Base-by-base conservation (phyloP, 2,113 vertebrate genomes). In the Solea senegalensis region DNA sequence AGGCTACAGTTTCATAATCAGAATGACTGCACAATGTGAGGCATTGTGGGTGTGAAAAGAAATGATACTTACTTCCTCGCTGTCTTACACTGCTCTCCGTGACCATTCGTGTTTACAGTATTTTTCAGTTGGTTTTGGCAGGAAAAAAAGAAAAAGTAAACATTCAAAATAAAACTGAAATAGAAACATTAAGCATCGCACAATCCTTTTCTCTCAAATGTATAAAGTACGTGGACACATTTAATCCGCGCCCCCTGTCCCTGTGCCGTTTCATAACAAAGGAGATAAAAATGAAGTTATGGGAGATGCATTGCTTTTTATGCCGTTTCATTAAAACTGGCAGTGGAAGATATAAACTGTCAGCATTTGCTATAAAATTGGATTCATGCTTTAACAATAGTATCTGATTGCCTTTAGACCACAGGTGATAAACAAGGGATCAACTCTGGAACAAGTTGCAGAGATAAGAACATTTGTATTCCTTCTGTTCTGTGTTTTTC, bases 51-150 rank as follows among this genome's bases (percentile, higher is more conserved):
- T 67, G 56, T 41, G 40, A 14, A 56, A 62, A n/a, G n/a, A 21
- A 81, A 58, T 56, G 5, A 82, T 63, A 45, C 69, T 3, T 64
- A 44, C 56, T 53, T 5, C 11, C 0, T 48, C 52, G 5, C 43
- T 57, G 41, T 39, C 43, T 56, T 15, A 46, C 34, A 7, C 14
- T 11, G 10, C 0, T 3, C n/a, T n/a, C n/a, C n/a, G n/a, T n/a
- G n/a, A n/a, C n/a, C n/a, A n/a, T 21, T 21, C 21, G 21, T 21
- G 21, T 21, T 21, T 21, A 21, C 21, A 21, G 7, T 26, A 5
- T 40, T 59, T 72, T 65, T 28, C 34, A 63, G 14, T 59, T 27
- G 7, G 12, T 68, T 84, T 82, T 73, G 74, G 53, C 70, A 39
- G 54, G 53, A 76, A 76, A 27, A 58, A 21, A 21, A n/a, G n/a